These are phyloP conservation scores for Dinothrombium tinctorium DNA, from an alignment of 1,140 invertebrate species.

Conservation along the genomic window DNA sequence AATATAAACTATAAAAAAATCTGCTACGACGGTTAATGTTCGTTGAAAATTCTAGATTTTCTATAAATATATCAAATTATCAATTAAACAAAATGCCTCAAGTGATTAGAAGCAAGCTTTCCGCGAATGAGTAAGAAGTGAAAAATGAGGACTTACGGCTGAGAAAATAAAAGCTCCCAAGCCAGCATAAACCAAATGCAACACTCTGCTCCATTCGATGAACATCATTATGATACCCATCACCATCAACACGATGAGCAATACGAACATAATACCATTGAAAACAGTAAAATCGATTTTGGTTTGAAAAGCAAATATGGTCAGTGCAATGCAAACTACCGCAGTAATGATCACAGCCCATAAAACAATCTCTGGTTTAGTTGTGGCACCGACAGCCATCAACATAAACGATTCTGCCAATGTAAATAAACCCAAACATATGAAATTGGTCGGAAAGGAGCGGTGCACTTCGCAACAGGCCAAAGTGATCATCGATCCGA, in stretches of 20 bases:
- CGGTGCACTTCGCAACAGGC: constrained; percentile 65
- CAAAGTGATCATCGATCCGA: constrained; percentile 25
- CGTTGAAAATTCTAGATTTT: too few relatives aligned
- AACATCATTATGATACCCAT: constrained; percentile 59
- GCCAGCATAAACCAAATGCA: constrained; percentile 44
- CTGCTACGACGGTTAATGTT: too few relatives aligned
- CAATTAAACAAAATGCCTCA: too few relatives aligned
- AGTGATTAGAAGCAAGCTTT: too few relatives aligned
- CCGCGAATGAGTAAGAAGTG: too few relatives aligned
- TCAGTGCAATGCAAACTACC: constrained; percentile 21
- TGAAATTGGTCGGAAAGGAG: constrained; percentile 59
- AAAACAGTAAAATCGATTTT: constrained; percentile 58
- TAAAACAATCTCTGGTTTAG: constrained; percentile 28
- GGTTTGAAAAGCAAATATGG: constrained; percentile 49
- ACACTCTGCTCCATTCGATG: constrained; percentile 27
- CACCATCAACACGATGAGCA: constrained; percentile 45
- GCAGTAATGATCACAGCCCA: constrained; percentile 55
- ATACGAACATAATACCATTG: constrained; percentile 43
- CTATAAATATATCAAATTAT: too few relatives aligned
- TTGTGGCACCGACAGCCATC: constrained; percentile 19
- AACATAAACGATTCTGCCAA: constrained; percentile 1
- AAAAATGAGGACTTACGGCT: constrained; percentile 47
- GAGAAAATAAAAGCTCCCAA: constrained; percentile 61
- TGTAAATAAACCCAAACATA: constrained; percentile 54
- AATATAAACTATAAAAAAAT: too few relatives aligned